These are phyloP conservation scores for Pogona vitticeps DNA, from an alignment of 2,113 vertebrate genomes.

Conservation along the genomic window DNA sequence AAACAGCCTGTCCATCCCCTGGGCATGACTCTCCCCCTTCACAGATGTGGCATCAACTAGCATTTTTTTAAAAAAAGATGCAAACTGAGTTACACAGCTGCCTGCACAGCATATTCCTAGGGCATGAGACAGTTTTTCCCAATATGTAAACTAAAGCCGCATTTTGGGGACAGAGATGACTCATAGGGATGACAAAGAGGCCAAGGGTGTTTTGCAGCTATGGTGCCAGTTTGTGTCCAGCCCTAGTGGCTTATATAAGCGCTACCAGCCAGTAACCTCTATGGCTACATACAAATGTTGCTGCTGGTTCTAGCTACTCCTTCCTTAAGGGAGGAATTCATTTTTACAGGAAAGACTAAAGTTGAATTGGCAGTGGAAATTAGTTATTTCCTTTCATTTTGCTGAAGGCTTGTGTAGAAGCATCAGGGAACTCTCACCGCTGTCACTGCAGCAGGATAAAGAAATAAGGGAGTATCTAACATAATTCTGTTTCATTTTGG, in stretches of 20 bases:
- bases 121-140: constrained; percentile 4
- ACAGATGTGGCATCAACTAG: neutral
- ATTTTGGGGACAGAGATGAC: neutral
- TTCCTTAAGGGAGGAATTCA: neutral
- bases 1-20: neutral
- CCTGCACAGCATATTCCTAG: rapidly evolving
- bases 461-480: neutral
- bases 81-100: neutral
- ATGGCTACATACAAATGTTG: neutral
- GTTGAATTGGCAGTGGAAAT: neutral
- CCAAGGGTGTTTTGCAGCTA: neutral
- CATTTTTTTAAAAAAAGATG: neutral
- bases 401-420: neutral
- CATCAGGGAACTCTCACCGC: neutral
- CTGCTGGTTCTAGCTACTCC: neutral
- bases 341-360: neutral
- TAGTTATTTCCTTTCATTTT: neutral
- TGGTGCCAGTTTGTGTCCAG: neutral
- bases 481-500: too few species aligned
- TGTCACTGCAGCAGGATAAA: neutral
- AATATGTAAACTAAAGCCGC: neutral
- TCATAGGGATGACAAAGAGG: constrained; percentile 11
- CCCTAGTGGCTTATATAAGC: neutral
- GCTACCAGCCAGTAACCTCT: neutral
- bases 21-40: rapidly evolving